Conservation (phyloP, 2,113 vertebrate species). For the Heptranchias perlo region DNA sequence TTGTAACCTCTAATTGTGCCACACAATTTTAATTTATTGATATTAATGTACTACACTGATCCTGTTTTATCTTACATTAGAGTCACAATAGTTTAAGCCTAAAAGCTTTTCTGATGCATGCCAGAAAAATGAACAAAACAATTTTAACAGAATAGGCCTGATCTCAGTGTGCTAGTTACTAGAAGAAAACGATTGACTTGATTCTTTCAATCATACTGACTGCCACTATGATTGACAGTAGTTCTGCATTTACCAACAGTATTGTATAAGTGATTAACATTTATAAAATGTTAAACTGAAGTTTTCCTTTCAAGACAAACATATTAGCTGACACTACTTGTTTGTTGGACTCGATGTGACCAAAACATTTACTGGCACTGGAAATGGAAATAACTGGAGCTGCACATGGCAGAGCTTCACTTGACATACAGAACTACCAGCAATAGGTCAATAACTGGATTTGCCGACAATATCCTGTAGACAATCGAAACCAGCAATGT, state of each 20-base stretch:
- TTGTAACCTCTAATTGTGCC: not conserved
- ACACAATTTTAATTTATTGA: slow-evolving; percentile 5
- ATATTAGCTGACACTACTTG: not conserved
- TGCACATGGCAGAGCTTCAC: not conserved
- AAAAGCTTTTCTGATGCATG: not conserved
- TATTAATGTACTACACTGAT: not conserved
- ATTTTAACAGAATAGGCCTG: not conserved
- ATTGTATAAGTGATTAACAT: not conserved
- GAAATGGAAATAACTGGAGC: not conserved
- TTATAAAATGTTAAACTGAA: not conserved
- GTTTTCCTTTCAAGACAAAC: not conserved
- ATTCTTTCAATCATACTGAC: not conserved
- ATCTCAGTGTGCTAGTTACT: not conserved
- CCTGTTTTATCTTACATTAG: not conserved
- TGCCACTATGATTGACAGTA: not conserved
- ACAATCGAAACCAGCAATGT: not conserved
- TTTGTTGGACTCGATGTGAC: not conserved
- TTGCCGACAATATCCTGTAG: not conserved
- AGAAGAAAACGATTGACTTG: not conserved
- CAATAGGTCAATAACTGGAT: not conserved
- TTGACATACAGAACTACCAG: not conserved
- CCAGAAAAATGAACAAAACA: not conserved
- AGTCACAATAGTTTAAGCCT: not conserved
- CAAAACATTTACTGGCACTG: not conserved
- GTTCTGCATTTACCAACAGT: not conserved